Evolutionary conservation across 2,113 vertebrate genomes (phyloP).

Genomic region (Nyctibius bracteatus): DNA sequence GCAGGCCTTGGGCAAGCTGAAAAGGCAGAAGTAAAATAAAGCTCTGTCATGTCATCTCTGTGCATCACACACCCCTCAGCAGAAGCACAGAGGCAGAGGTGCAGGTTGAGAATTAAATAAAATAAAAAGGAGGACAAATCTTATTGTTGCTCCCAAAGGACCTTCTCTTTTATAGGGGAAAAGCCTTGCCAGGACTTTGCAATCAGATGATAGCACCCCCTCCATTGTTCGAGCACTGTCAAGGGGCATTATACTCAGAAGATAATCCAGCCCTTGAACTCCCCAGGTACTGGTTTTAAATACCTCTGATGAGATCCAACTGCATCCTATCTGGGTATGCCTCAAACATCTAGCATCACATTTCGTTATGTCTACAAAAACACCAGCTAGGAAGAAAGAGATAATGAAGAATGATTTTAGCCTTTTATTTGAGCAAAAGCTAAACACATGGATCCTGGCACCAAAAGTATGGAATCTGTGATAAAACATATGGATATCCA

Average conservation of each 20-base stretch:
- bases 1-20: conserved; percentile 10
- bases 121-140: neutral
- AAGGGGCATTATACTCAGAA: conserved; percentile 38
- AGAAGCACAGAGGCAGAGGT: neutral
- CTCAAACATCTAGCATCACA: neutral
- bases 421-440: conserved; percentile 74
- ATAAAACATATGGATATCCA: conserved; percentile 79
- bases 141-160: neutral
- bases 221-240: conserved; percentile 4
- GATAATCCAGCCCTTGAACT: conserved; percentile 34
- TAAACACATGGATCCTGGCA: conserved; percentile 75
- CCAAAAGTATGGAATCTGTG: conserved; percentile 75
- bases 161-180: neutral
- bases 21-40: conserved; percentile 17
- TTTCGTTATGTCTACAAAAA: conserved; percentile 50
- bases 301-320: neutral
- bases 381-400: conserved; percentile 67
- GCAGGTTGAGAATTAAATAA: neutral
- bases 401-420: conserved; percentile 73
- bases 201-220: conserved; percentile 42
- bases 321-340: neutral
- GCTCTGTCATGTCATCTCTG: neutral
- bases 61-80: neutral
- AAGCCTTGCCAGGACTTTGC: neutral
- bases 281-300: conserved; percentile 22